Evolutionary conservation across 1,140 invertebrate genomes (phyloP).

Genomic region (Lasioglossum albipes): DNA sequence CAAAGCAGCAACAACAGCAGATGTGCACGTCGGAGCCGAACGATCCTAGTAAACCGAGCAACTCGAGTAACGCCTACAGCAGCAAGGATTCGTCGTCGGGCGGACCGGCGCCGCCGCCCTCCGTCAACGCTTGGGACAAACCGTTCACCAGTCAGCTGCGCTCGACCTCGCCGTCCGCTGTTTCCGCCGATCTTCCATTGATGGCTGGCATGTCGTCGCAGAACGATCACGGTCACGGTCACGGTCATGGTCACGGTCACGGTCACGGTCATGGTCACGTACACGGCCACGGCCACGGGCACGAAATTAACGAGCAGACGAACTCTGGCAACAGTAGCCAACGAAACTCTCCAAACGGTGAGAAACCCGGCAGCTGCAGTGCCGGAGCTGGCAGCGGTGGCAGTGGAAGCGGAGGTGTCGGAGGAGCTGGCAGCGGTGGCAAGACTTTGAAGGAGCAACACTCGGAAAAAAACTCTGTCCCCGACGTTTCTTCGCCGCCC

Average conservation of each 20-base stretch:
- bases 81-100: slow-evolving; percentile 79
- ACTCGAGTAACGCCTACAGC: slow-evolving; percentile 61
- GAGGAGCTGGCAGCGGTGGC: not conserved
- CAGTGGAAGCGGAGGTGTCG: too few species aligned
- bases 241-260: slow-evolving; percentile 48
- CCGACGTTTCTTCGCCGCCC: slow-evolving; percentile 88
- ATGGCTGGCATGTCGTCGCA: slow-evolving; percentile 68
- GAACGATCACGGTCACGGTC: slow-evolving; percentile 61
- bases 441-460: slow-evolving; percentile 70
- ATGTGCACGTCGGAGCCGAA: slow-evolving; percentile 70
- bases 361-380: slow-evolving; percentile 69
- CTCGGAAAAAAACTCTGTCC: slow-evolving; percentile 80
- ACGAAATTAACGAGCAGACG: slow-evolving; percentile 68
- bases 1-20: slow-evolving; percentile 78
- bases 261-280: slow-evolving; percentile 65
- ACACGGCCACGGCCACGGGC: slow-evolving; percentile 52
- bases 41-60: slow-evolving; percentile 74
- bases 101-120: slow-evolving; percentile 83
- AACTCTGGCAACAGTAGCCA: slow-evolving; percentile 80
- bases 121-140: slow-evolving; percentile 92
- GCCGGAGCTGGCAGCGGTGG: too few species aligned
- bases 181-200: slow-evolving; percentile 72
- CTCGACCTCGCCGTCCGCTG: slow-evolving; percentile 77
- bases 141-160: slow-evolving; percentile 85
- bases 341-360: slow-evolving; percentile 79